Base-by-base conservation (phyloP, 2,797 vertebrate species). In the Chaunax sp. region DNA sequence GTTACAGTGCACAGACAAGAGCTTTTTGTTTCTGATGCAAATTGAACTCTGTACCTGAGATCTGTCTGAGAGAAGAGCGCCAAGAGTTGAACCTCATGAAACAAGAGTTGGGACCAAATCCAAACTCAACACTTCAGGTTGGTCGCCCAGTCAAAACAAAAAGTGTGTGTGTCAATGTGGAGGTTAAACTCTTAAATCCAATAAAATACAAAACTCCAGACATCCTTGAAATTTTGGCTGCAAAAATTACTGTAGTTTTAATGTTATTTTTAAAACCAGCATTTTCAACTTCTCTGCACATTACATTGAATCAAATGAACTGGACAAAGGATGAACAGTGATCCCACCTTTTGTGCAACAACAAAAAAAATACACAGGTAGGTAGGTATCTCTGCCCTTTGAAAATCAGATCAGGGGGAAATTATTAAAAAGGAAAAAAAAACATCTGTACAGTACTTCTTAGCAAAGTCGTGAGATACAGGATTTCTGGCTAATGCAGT, bases 381-480 rank as follows among this genome's bases (percentile, higher is more conserved):
- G 88, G 86, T 81, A 83, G 83, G 62, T 43, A 49, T 81, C 80
- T 50, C 76, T 72, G 81, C 81, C 79, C 79, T 83, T 87, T 84
- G 69, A 88, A 90, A 89, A 92, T 84, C 81, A 86, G 69, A 79
- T 80, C 64, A 78, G 78, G 86, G 80, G 69, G 59, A 90, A 90
- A 92, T 88, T 79, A 89, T 92, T 92, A 84, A 89, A 92, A 92
- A 90, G 59, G 68, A 78, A 13, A 23, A 46, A 70, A 70, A 67
- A 83, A 87, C 72, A 80, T 87, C 85, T 94, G 91, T 94, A 95
- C 93, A 93, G 89, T 92, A 92, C 86, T 91, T 84, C 89, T 87
- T 83, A 91, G 92, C 91, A 90, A 93, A 92, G 72, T 92, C 84
- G 87, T 90, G 89, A 92, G 90, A 86, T 80, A 88, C 89, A 90